Evolutionary conservation across 2,888 invertebrate genomes (phyloP).

Genomic region (Agonum fuliginosum): DNA sequence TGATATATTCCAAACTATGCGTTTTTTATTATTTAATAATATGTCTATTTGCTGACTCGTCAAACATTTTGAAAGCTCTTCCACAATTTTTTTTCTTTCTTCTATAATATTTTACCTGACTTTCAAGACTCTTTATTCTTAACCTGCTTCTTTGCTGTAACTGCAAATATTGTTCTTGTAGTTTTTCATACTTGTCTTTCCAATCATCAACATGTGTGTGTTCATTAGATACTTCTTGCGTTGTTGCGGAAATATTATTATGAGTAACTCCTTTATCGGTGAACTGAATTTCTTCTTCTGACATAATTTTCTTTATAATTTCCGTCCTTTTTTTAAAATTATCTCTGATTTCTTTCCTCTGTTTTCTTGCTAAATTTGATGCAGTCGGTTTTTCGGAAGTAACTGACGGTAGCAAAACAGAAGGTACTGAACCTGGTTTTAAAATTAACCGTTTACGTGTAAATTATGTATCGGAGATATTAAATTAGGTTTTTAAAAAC

Average conservation of each 20-base stretch:
- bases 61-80: constrained; percentile 1
- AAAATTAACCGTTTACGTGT: no score
- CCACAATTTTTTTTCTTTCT: not conserved
- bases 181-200: not conserved
- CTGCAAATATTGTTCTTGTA: not conserved
- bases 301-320: no score
- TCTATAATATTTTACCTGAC: not conserved
- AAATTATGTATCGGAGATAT: no score
- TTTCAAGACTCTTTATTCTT: not conserved
- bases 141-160: not conserved
- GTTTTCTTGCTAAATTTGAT: no score
- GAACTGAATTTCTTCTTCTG: not conserved
- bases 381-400: no score
- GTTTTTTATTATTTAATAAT: not conserved
- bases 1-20: not conserved
- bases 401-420: no score
- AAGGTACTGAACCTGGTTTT: no score
- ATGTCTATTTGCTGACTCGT: not conserved
- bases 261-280: not conserved
- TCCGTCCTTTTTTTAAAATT: not conserved
- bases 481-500: no score
- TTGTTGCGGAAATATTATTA: not conserved
- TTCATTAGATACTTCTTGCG: not conserved
- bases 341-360: not conserved
- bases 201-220: not conserved